Conservation (phyloP, 2,113 vertebrate genomes). For the Albula goreensis region DNA sequence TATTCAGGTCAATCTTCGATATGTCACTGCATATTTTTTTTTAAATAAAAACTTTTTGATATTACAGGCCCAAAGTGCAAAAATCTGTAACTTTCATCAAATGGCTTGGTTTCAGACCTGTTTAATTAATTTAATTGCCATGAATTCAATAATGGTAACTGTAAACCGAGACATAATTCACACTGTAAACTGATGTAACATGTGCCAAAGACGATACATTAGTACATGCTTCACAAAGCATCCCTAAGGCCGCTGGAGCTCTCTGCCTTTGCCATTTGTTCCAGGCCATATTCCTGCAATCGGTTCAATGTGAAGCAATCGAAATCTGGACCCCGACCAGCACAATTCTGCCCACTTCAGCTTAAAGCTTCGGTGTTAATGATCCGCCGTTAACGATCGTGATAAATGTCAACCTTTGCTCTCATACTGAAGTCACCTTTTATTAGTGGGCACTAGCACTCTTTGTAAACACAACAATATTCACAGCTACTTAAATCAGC, state of each 20-base stretch:
- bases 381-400: slow-evolving; percentile 6
- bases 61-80: not conserved
- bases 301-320: not conserved
- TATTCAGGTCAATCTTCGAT: not conserved
- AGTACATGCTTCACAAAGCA: slow-evolving; percentile 1
- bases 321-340: not conserved
- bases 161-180: no score
- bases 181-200: not conserved
- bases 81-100: not conserved
- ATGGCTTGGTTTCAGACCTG: not conserved
- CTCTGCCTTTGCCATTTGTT: slow-evolving; percentile 3
- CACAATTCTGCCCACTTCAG: slow-evolving; percentile 5
- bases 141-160: no score
- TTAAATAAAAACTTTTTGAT: not conserved
- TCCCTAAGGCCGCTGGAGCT: not conserved
- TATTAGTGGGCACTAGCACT: not conserved
- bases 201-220: not conserved
- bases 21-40: not conserved
- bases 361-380: not conserved
- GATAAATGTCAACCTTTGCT: slow-evolving; percentile 7
- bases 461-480: not conserved
- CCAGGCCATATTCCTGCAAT: slow-evolving; percentile 5
- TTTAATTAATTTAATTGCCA: no score
- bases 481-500: not conserved
- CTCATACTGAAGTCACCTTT: not conserved